Base-by-base conservation (phyloP, 2,113 vertebrate genomes). In the Ophthalmolycus amberensis region DNA sequence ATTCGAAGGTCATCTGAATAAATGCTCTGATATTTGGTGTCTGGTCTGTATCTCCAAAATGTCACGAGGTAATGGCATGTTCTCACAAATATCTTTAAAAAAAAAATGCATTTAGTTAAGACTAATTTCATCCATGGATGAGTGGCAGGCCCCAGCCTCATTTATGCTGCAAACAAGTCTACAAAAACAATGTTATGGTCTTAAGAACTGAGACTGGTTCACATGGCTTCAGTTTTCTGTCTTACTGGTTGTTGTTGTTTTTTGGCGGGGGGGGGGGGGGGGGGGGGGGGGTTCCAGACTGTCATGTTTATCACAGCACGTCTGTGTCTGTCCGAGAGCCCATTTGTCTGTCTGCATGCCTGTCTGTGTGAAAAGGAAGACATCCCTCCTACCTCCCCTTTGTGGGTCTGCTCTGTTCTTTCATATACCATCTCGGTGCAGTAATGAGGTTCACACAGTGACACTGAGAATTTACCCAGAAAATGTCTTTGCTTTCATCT, bases 361-460 rank as follows among this genome's bases (percentile, higher is more conserved):
- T 78, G 75, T 79, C 71, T 82, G 67, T 56, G 79, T 72, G 72
- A 71, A 80, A 81, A 74, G 71, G 59, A 65, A 79, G 66, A 74
- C 68, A 27, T 88, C 66, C 76, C 56, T 9, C 67, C 1, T 29
- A 59, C 50, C 65, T 75, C 11, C 22, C 67, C 42, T 18, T 80
- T 66, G 58, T 67, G 37, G 6, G 54, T 79, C 71, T 79, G 60
- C 65, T 69, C 37, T n/a, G 29, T 44, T 89, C 76, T 84, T 86
- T 79, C 66, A 82, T 75, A 65, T 81, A 82, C 80, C 82, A 80
- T 82, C 75, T 68, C 68, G 44, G 62, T 48, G 70, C 77, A 48
- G 54, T 87, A 87, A 91, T 87, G 88, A 89, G 80, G 79, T 80
- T 86, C 75, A 64, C 84, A 48, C 4, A 25, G 82, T 50, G 74